Conservation (phyloP, 2,797 vertebrate species). For the Mionectes olivaceus region DNA sequence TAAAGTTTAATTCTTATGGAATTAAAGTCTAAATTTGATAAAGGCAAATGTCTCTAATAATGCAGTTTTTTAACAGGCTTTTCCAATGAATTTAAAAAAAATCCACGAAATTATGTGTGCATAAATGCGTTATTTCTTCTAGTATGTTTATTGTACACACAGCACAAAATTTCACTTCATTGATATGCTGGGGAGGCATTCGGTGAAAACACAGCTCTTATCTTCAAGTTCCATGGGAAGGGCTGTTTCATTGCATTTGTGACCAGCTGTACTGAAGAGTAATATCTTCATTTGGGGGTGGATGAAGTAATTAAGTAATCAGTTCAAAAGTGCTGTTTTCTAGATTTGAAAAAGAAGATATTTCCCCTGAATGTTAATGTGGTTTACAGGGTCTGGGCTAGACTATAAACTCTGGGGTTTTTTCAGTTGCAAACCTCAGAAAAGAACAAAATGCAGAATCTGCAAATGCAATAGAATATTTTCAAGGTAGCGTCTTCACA, state of each 20-base stretch:
- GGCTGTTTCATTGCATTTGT: not conserved
- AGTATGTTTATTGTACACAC: not conserved
- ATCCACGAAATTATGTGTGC: not conserved
- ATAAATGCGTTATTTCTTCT: not conserved
- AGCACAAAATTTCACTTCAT: not conserved
- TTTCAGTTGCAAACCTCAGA: not conserved
- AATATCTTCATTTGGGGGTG: constrained; percentile 42
- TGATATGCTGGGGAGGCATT: not conserved
- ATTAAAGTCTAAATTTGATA: constrained; percentile 29
- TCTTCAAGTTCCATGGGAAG: not conserved
- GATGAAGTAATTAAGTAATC: constrained; percentile 63
- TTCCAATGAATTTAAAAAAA: constrained; percentile 2
- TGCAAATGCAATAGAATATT: not conserved
- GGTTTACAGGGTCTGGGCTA: constrained; percentile 15
- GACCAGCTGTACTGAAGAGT: constrained; percentile 50
- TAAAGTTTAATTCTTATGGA: not conserved
- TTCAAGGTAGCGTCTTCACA: not conserved
- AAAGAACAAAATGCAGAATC: not conserved
- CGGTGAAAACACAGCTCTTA: constrained; percentile 7
- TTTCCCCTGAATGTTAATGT: constrained; percentile 51
- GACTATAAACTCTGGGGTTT: not conserved
- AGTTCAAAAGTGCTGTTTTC: constrained; percentile 57
- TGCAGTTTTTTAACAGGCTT: not conserved
- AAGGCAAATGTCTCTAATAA: constrained; percentile 19
- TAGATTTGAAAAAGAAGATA: constrained; percentile 27